Base-by-base conservation (phyloP, 2,113 vertebrate species). In the Taurulus bubalis region DNA sequence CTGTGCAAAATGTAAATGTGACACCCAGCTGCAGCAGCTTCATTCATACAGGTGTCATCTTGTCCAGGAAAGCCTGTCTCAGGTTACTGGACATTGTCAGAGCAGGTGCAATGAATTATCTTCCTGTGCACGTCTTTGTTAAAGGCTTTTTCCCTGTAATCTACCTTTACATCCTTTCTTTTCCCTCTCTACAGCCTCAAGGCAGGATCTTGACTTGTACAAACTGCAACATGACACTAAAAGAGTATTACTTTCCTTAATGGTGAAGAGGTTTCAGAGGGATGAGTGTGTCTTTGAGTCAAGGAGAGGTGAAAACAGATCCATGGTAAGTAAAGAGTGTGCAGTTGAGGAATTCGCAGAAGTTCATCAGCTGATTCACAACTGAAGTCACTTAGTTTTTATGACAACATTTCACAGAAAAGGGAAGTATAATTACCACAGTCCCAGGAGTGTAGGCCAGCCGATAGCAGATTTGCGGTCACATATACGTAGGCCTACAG, bases 71-170 rank as follows among this genome's bases (percentile, higher is more conserved):
- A 89, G 30, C 40, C 32, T 32, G 77, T 77, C 75, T 92, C 63
- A 51, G 74, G 85, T 92, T 93, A 83, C 85, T 77, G 53, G 65
- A 89, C 65, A 85, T 87, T 90, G 87, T 87, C 77, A 74, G 77
- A 89, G 83, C 87, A 93, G 91, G 87, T 89, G 91, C 87, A 83
- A 51, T 87, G 79, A 92, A 91, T 93, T 88, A 89, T 84, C 87
- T 84, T 75, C 51, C 42, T 64, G 64, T 84, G 77, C 81, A 34
- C 8, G 16, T 80, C 82, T 83, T 83, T 90, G 79, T 85, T 66
- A 51, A 58, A 70, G 28, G 36, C 63, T 63, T 84, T 71, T 71
- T 62, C 36, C 56, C 64, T 69, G 32, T 65, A 58, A 85, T 82
- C 72, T 64, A 81, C 75, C 59, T 63, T 71, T 73, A 32, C 34